Evolutionary conservation across 2,888 invertebrate genomes (phyloP), one percentile per base, ranked within the genome.

Genomic region (Morpho achilles): DNA sequence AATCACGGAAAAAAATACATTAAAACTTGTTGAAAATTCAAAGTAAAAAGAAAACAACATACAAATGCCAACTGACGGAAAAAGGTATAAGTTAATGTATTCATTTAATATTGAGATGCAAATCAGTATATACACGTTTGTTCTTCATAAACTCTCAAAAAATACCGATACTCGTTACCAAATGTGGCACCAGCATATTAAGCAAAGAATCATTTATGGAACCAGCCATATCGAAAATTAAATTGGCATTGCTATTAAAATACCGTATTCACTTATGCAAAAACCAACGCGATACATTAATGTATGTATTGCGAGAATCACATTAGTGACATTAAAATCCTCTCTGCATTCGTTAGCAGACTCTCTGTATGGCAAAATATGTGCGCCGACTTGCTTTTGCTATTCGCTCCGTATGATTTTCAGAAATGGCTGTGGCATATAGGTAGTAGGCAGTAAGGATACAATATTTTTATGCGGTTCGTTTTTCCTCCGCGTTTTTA

Each of bases 381-480:
- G 89, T 75, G 84, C 76, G 71, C 76, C 72, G 71, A 84, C 85
- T 80, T 66, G 84, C 77, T 82, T 75, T 73, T 75, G 79, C 80
- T 76, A 76, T 77, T 72, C 80, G 82, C 84, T 82, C 88, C 88
- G 90, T 88, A 88, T 90, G 90, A 90, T 90, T 90, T 88, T 90
- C 90, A 89, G 89, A 90, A 89, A 87, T 84, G 89, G 87, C 80
- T 73, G 77, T 75, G 74, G 78, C 80, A 77, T 87, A 89, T 86
- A 84, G 73, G 79, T 79, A 42, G 55, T 16, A 10, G 49, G 55
- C 44, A 79, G 77, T 77, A 82, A 80, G 87, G 84, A 86, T 88
- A 84, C 88, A 88, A 90, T 90, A 89, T 90, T 90, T 90, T 88
- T 90, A 90, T 89, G 82, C 84, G 65, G 73, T 76, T 51, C 76